Evolutionary conservation across 1,140 invertebrate species (phyloP).

Genomic region (Plectrocnemia conspersa): DNA sequence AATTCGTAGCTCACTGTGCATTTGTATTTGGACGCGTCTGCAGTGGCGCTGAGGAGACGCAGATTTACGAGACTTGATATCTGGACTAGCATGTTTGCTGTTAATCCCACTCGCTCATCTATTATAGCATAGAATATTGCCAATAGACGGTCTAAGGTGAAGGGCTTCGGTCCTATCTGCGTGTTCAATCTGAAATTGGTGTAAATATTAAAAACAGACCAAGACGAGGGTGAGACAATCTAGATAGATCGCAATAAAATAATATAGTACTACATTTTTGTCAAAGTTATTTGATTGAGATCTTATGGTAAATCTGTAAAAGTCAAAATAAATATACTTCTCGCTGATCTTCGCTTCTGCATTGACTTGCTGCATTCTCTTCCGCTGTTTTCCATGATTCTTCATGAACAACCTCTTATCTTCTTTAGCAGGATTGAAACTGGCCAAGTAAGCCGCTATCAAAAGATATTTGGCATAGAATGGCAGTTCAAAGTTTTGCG

Average conservation of each 20-base stretch:
- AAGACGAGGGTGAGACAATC: not conserved
- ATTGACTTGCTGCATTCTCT: slow-evolving; percentile 55
- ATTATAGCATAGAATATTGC: slow-evolving; percentile 90
- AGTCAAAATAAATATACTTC: slow-evolving; percentile 43
- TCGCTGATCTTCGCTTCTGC: slow-evolving; percentile 54
- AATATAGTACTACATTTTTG: too few relatives aligned
- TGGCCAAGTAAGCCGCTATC: slow-evolving; percentile 85
- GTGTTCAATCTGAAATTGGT: slow-evolving; percentile 47
- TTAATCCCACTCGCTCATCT: slow-evolving; percentile 76
- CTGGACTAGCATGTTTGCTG: slow-evolving; percentile 75
- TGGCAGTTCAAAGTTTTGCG: slow-evolving; percentile 75
- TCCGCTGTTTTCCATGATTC: slow-evolving; percentile 60
- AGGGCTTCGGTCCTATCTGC: slow-evolving; percentile 72
- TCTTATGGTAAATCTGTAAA: too few relatives aligned
- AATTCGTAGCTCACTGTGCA: slow-evolving; percentile 70
- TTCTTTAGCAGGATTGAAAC: slow-evolving; percentile 81
- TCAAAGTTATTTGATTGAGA: too few relatives aligned
- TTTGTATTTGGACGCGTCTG: slow-evolving; percentile 67
- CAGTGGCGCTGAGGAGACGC: slow-evolving; percentile 59
- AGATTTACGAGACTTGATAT: slow-evolving; percentile 71
- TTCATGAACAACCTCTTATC: slow-evolving; percentile 81
- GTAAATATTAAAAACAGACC: slow-evolving; percentile 16
- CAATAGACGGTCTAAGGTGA: slow-evolving; percentile 76
- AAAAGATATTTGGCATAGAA: slow-evolving; percentile 85
- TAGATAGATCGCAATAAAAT: too few relatives aligned